A percentile compares a stretch with the other conserved stretches of the same genome.
Evolutionary conservation across 2,888 invertebrate genomes (phyloP).

Genomic region (Mimas tiliae): DNA sequence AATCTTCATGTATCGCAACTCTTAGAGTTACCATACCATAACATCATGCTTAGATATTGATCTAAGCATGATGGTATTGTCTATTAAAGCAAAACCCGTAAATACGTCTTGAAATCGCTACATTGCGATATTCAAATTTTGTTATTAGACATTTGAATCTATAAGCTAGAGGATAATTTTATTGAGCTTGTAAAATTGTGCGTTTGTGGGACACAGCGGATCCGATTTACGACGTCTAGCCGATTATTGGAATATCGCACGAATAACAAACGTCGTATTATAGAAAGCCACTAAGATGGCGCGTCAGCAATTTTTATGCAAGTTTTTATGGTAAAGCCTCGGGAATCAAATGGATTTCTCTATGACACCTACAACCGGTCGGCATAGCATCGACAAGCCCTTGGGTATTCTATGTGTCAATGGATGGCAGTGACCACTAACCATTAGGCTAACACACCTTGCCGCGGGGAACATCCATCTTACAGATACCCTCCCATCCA

Average conservation of each 20-base stretch:
- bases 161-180: conserved; percentile 12
- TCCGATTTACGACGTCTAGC: conserved; percentile 20
- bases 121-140: neutral
- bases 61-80: neutral
- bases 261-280: conserved; percentile 14
- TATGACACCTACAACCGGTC: no score
- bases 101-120: neutral
- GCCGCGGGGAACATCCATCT: no score
- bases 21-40: no score
- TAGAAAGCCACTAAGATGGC: neutral
- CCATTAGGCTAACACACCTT: no score
- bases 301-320: neutral
- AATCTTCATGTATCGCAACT: no score
- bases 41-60: no score
- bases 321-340: neutral
- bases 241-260: conserved; percentile 11
- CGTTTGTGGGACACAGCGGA: conserved; percentile 5
- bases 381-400: no score
- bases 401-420: no score
- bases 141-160: conserved; percentile 7
- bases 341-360: no score
- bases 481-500: no score
- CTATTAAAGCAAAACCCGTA: neutral
- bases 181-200: conserved; percentile 12
- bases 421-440: no score